Conservation (phyloP, 2,113 vertebrate species). For the Pygoscelis antarcticus region DNA sequence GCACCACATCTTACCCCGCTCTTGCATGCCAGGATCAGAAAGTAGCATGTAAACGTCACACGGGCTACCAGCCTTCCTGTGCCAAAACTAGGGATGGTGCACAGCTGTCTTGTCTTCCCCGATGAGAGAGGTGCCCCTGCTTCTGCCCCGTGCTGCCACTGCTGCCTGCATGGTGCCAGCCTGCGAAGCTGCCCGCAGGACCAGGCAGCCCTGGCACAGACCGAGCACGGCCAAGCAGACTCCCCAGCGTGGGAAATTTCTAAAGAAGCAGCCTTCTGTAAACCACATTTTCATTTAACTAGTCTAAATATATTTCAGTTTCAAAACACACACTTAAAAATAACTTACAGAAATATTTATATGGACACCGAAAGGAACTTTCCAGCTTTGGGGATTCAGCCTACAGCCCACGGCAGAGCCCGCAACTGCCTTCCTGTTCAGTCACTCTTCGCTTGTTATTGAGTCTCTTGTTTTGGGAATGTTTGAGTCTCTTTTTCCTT, state of each 20-base stretch:
- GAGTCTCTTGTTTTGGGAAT: constrained; percentile 32
- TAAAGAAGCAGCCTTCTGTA: constrained; percentile 23
- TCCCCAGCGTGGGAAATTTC: constrained; percentile 63
- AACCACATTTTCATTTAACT: constrained; percentile 62
- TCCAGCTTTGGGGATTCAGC: constrained; percentile 40
- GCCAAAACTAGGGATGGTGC: neutral
- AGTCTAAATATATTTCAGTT: constrained; percentile 68
- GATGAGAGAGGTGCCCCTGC: neutral
- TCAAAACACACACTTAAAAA: constrained; percentile 69
- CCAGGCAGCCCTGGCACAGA: neutral
- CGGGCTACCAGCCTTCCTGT: neutral
- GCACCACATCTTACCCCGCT: neutral
- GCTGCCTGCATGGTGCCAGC: fast-evolving
- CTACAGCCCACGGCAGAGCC: constrained; percentile 11
- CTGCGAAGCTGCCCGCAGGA: neutral
- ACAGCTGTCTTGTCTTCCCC: neutral
- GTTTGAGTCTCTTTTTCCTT: constrained; percentile 39
- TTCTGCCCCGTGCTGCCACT: fast-evolving
- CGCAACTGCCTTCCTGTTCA: constrained; percentile 17
- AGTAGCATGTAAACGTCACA: fast-evolving
- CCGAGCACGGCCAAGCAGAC: neutral
- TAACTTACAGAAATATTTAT: constrained; percentile 69
- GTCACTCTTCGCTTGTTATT: neutral
- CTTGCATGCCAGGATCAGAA: neutral
- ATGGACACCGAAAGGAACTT: constrained; percentile 30